Base-by-base conservation (phyloP, 2,113 vertebrate species). In the Oreochromis aureus region DNA sequence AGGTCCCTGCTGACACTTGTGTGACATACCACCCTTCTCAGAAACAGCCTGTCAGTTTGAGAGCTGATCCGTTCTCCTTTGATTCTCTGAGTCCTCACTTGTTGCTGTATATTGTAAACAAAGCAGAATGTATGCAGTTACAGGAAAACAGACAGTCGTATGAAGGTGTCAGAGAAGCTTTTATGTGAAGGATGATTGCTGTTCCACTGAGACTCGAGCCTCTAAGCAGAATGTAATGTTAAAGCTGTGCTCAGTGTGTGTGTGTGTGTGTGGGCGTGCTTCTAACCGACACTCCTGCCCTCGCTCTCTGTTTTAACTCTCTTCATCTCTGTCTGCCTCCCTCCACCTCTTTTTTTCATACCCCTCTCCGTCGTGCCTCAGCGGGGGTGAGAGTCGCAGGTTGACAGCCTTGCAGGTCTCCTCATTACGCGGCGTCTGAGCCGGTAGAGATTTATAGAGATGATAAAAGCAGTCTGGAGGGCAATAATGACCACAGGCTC, bases 401-500 rank as follows among this genome's bases (percentile, higher is more conserved):
- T 94, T 93, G 93, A 84, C 91, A 83, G 90, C 78, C 66, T 88
- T 7, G 27, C 92, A 89, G 89, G 88, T 95, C 88, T 89, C 87
- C 94, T 94, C 94, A 95, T 95, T 96, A 94, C 89, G 39, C 46
- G 2, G 84, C 51, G 88, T 90, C 91, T 93, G 92, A 91, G 94
- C 93, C 90, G 66, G 92, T 86, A 81, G 80, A 94, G 94, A 95
- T 96, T 95, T 95, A 95, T 94, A 84, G 93, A 90, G 91, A 94
- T 91, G 91, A 95, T 95, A 95, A 95, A 95, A 93, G 89, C 91
- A 90, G 94, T 93, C 91, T 94, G 92, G 92, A 95, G 94, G 91
- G 88, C 90, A 92, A 82, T 93, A 94, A 95, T 94, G 92, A 93
- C 89, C 91, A 88, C 39, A 5, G 81, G 58, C 86, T 86, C 85